These are phyloP conservation scores for Polydesmus complanatus DNA, from an alignment of 2,888 invertebrate genomes.

Conservation along the genomic window DNA sequence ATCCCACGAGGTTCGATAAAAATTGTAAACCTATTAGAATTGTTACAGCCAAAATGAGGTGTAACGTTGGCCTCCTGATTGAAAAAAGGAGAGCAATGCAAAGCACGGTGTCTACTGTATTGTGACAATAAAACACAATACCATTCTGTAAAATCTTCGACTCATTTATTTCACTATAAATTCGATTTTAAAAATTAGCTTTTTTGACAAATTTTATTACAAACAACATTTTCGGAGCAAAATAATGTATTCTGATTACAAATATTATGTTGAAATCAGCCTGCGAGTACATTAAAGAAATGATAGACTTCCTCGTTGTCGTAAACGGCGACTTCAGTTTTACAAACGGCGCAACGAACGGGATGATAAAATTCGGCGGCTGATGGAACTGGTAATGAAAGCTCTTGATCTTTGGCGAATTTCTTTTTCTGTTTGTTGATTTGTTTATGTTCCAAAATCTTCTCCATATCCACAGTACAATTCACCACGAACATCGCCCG, in stretches of 20 bases:
- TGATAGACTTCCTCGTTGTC: conserved; percentile 44
- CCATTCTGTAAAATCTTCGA: conserved; percentile 1
- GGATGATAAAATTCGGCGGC: conserved; percentile 35
- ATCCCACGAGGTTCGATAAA: not conserved
- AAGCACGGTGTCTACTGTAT: conserved; percentile 5
- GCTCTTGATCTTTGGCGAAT: conserved; percentile 15
- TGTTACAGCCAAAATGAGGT: not conserved
- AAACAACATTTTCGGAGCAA: no score
- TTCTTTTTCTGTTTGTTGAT: conserved; percentile 24
- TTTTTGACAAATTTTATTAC: no score
- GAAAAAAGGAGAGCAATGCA: not conserved
- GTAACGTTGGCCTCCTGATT: not conserved
- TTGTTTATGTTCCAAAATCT: conserved; percentile 25
- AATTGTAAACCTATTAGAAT: not conserved
- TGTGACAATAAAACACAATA: conserved; percentile 12
- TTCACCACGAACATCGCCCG: conserved; percentile 47
- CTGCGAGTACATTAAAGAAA: conserved; percentile 43
- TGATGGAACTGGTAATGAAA: conserved; percentile 7
- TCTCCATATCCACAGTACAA: conserved; percentile 36
- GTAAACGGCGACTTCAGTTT: conserved; percentile 41
- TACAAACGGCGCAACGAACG: conserved; percentile 39
- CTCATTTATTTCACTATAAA: not conserved
- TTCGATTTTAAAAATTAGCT: not conserved
- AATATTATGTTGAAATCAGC: conserved; percentile 24
- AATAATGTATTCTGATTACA: not conserved